phyloP scores from a whole-genome alignment of 2,888 invertebrate species.

The Escarpia spicata region DNA sequence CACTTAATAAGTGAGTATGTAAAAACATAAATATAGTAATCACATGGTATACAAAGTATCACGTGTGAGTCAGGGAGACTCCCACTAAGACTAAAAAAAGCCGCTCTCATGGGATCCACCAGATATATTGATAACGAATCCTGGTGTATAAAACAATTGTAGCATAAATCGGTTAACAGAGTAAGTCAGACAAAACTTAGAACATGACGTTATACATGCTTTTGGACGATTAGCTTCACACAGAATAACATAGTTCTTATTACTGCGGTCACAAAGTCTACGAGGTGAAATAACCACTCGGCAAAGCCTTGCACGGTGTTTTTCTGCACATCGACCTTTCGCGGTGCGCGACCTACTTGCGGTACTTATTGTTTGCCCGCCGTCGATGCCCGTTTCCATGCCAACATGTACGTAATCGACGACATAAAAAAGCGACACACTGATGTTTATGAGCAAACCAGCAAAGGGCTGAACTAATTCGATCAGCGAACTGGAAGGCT shows the following conservation, averaged over 20 bases:
- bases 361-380: neutral
- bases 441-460: neutral
- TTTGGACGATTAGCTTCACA: too few species aligned
- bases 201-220: too few species aligned
- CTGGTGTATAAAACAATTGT: too few species aligned
- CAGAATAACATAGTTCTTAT: neutral
- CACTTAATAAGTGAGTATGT: too few species aligned
- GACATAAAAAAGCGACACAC: neutral
- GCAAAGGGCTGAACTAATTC: neutral
- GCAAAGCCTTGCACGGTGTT: neutral
- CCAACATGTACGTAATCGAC: neutral
- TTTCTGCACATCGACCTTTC: neutral
- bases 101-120: too few species aligned
- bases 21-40: too few species aligned
- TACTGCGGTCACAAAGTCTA: neutral
- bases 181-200: too few species aligned
- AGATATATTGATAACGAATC: too few species aligned
- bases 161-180: too few species aligned
- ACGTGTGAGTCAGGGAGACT: too few species aligned
- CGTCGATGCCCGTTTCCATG: neutral
- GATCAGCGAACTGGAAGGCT: neutral
- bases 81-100: too few species aligned
- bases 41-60: too few species aligned
- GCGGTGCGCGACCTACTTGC: neutral
- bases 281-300: neutral